Evolutionary conservation across 2,888 invertebrate species (phyloP), one percentile per base, ranked within the genome.

Genomic region (Blera fallax): DNA sequence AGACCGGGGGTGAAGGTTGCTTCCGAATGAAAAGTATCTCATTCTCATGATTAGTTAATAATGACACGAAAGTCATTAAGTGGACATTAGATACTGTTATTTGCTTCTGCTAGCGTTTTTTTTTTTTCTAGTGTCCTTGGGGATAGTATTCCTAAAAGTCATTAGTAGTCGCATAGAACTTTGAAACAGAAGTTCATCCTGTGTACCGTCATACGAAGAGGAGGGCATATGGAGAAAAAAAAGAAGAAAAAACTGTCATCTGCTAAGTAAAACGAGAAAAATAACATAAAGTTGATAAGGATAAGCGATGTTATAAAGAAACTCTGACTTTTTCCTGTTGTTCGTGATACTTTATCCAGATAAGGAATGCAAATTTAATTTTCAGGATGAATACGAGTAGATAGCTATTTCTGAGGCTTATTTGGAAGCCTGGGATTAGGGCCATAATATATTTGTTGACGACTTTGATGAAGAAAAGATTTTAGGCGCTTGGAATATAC

Each of bases 51-150:
- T 79, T 70, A 65, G 70, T 79, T 84, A 79, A 84, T 79, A 79
- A 79, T 84, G 79, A 79, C 74, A 58, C 70, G 50, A 84, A 74
- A 79, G 74, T 70, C 84, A 79, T 84, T 74, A 84, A 79, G 69
- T 74, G 79, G 79, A 79, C 84, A 79, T 84, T 79, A 72, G 79
- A 50, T 52, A 70, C 58, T 32, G 34, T 65, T 77, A 72, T 77
- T 82, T 77, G 62, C 62, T 54, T 54, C 11, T 21, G 18, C 27
- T 56, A 40, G 50, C 16, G 29, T 7, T 0, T 3, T 18, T 29
- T 29, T 32, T 16, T 45, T 10, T 32, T 64, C 4, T n/a, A 32
- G 37, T 32, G 14, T 45, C 34, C 54, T 37, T 10, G 24, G 48
- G 7, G 48, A 37, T 62, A 40, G 60, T 40, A n/a, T 56, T 67